phyloP scores from a whole-genome alignment of 2,888 invertebrate genomes.

The Ischnus inquisitorius region DNA sequence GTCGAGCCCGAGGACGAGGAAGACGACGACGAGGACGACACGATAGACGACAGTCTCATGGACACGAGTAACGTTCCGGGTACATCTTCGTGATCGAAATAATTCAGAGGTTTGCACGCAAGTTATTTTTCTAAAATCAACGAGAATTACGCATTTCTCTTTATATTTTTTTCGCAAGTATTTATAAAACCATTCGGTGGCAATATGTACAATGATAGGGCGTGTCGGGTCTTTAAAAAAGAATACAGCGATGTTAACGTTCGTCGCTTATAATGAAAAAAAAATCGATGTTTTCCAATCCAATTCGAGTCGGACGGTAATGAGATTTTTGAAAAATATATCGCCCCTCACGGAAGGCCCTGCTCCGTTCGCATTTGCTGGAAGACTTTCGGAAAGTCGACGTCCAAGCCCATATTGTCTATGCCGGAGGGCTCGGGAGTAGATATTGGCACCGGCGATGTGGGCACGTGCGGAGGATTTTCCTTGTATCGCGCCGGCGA shows the following conservation, averaged over 20 bases:
- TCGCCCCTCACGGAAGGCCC: slow-evolving; percentile 75
- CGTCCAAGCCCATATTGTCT: slow-evolving; percentile 88
- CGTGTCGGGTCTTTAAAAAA: background rate
- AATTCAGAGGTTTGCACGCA: slow-evolving; percentile 18
- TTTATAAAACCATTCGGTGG: slow-evolving; percentile 56
- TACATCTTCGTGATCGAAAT: slow-evolving; percentile 51
- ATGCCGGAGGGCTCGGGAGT: slow-evolving; percentile 84
- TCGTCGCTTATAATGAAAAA: slow-evolving; percentile 8
- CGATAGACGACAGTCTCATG: slow-evolving; percentile 74
- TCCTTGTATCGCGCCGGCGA: slow-evolving; percentile 80
- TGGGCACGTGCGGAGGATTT: slow-evolving; percentile 69
- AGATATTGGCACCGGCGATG: slow-evolving; percentile 66
- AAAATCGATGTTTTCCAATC: slow-evolving; percentile 15
- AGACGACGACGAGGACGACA: slow-evolving; percentile 87
- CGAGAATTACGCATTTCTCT: slow-evolving; percentile 3
- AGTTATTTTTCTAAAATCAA: background rate
- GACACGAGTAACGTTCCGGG: slow-evolving; percentile 59
- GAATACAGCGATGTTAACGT: slow-evolving; percentile 15
- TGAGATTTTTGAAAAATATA: slow-evolving; percentile 17
- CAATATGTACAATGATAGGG: slow-evolving; percentile 61
- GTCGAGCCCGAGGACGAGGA: slow-evolving; percentile 97
- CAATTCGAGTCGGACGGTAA: slow-evolving; percentile 21
- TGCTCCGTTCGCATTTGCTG: slow-evolving; percentile 88
- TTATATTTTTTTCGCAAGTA: slow-evolving; percentile 33
- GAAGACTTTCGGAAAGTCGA: slow-evolving; percentile 89